Conservation (phyloP, 2,888 invertebrate species). For the Acanthosepion lycidas region DNA sequence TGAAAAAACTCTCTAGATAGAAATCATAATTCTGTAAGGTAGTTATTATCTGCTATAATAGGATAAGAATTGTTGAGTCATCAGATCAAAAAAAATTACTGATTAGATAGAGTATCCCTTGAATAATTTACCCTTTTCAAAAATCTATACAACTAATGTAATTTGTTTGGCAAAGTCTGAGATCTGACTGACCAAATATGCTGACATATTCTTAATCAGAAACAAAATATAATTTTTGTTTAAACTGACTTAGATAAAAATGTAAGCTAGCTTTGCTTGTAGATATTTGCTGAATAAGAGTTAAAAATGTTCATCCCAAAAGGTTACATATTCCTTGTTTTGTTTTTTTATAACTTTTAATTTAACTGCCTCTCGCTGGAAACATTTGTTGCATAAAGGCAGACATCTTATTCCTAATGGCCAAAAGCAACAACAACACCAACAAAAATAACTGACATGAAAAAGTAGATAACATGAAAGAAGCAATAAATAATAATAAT, state of each 20-base stretch:
- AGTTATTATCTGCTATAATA: no score
- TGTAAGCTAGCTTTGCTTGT: not conserved
- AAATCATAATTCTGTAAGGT: no score
- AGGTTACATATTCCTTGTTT: not conserved
- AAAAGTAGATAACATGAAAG: not conserved
- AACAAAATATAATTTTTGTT: not conserved
- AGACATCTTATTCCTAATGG: not conserved
- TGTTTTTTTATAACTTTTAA: not conserved
- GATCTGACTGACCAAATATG: not conserved
- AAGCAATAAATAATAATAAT: not conserved
- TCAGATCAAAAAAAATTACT: no score
- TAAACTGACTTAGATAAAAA: not conserved
- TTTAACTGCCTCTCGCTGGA: not conserved
- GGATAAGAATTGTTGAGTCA: no score
- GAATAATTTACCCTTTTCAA: no score
- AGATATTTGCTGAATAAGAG: not conserved
- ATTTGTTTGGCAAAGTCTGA: no score
- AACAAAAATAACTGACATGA: not conserved
- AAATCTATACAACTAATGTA: no score
- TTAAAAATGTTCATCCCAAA: not conserved
- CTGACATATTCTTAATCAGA: not conserved
- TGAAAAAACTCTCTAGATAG: no score
- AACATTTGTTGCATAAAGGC: not conserved
- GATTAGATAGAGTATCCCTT: no score
- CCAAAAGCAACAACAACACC: not conserved